Conservation (phyloP, 64 coral and sea anemone species). For the Cladopsammia gracilis region DNA sequence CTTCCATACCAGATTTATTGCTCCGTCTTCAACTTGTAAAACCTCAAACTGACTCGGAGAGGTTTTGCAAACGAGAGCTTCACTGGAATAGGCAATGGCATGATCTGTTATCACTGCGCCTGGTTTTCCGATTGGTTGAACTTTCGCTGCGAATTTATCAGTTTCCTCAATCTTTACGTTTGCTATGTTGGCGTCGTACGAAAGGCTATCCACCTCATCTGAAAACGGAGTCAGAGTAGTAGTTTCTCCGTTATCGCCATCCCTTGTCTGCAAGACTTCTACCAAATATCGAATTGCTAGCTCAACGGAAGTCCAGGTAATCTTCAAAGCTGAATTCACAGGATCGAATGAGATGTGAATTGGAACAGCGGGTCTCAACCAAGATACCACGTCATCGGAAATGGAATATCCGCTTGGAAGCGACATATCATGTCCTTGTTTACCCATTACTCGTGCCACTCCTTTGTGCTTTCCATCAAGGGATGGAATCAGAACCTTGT, state of each 20-base stretch:
- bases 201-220: neutral
- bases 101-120: neutral
- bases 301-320: neutral
- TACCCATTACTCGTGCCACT: neutral
- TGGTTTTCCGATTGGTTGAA: neutral
- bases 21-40: conserved; percentile 4
- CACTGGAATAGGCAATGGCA: neutral
- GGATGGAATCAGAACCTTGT: neutral
- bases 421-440: neutral
- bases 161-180: neutral
- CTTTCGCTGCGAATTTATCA: conserved; percentile 5
- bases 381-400: neutral
- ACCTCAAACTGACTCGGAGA: conserved; percentile 11
- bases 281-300: conserved; percentile 7
- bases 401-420: conserved; percentile 30
- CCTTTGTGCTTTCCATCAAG: conserved; percentile 11
- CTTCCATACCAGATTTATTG: neutral
- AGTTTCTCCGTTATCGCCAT: neutral
- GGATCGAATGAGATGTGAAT: conserved; percentile 30
- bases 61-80: conserved; percentile 2
- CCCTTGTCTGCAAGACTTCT: neutral
- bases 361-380: conserved; percentile 19
- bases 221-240: conserved; percentile 7
- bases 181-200: neutral
- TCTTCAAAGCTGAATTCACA: neutral